Base-by-base conservation (phyloP, 1,140 invertebrate species). In the Helicoverpa armigera region DNA sequence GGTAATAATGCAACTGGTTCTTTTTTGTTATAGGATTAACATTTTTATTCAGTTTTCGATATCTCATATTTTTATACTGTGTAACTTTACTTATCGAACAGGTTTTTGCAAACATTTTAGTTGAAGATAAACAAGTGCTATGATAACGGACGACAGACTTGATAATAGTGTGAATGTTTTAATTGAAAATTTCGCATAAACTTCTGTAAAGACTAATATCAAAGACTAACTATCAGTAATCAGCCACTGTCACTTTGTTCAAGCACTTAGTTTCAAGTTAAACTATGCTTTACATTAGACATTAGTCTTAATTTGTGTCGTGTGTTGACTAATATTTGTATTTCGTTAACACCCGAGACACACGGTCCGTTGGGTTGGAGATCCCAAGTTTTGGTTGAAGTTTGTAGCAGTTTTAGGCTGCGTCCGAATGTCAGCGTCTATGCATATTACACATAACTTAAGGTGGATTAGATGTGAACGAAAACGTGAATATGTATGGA, bases 241-340 rank as follows among this genome's bases (percentile, higher is more conserved):
- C 86, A 85, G 89, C 85, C 90, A 92, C 85, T 80, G 88, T 77
- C 74, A 82, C 91, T 93, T 94, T 94, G 91, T 90, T 75, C 82
- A 93, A 94, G 87, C 92, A 92, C 84, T 94, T 94, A 94, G 93
- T 93, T 88, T 90, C 87, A 86, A 90, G 87, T 90, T 92, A 91
- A 93, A 90, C 89, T 88, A 78, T 86, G 81, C 92, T 94, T 94
- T 94, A 87, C 92, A 85, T 94, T 94, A 88, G 88, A 88, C 88
- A 92, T 94, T 94, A 94, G 93, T 82, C 89, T 90, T 93, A 92
- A 94, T 94, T 94, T 94, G 92, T 94, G 92, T 91, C 91, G 92
- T 89, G 86, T 85, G 87, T 70, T 79, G 58, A 87, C 89, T 86
- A 93, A 94, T 94, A 89, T 94, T 94, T 94, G 91, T 91, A 89